Percentiles rank a stretch among this genome's conserved stretches.
phyloP scores from a whole-genome alignment of 2,113 vertebrate genomes.

The Arenaria interpres region DNA sequence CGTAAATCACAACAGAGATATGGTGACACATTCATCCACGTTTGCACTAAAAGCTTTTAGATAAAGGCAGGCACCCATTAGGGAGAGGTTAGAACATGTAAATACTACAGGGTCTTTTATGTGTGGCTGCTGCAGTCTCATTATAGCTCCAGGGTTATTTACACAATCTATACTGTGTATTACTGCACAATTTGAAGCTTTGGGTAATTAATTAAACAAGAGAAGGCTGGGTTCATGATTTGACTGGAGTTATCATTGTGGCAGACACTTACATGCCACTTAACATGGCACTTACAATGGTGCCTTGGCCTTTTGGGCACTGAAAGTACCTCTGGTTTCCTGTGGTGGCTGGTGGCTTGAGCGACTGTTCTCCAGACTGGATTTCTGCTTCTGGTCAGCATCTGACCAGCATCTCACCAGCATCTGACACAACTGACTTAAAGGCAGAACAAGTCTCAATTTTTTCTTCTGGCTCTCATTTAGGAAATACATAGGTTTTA shows the following conservation, averaged over 20 bases:
- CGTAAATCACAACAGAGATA: background rate
- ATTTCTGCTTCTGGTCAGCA: background rate
- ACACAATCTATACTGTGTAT: fast-evolving
- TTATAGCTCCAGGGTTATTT: background rate
- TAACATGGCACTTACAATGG: no score
- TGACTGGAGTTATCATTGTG: background rate
- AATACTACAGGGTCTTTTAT: background rate
- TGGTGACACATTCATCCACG: fast-evolving
- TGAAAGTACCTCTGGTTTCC: background rate
- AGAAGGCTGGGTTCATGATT: background rate
- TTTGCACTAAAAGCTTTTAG: background rate
- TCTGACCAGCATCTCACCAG: background rate
- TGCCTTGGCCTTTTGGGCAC: background rate
- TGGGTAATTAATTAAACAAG: background rate
- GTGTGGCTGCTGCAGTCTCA: background rate
- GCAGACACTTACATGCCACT: background rate
- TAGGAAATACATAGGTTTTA: background rate
- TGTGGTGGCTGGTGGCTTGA: background rate
- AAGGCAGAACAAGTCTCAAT: background rate
- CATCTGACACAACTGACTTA: background rate
- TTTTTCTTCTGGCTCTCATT: background rate
- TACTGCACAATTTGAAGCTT: background rate
- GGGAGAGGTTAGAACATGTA: background rate
- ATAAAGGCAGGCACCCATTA: background rate
- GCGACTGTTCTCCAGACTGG: background rate